Percentiles rank a stretch among this genome's conserved stretches.
phyloP scores from a whole-genome alignment of 2,888 invertebrate genomes.

The Patella caerulea region DNA sequence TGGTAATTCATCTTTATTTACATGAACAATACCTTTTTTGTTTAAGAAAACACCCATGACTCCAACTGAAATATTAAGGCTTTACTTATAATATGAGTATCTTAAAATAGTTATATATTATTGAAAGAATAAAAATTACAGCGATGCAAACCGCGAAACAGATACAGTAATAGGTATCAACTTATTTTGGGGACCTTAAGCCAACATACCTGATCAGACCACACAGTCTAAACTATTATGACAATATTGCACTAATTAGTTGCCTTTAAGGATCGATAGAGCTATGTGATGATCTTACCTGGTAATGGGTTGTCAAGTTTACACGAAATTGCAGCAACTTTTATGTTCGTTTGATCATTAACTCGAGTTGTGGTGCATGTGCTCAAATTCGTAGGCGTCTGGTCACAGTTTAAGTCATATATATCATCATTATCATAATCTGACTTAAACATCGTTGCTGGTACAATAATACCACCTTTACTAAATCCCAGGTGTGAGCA shows the following conservation, averaged over 20 bases:
- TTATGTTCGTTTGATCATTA: background rate
- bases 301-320: background rate
- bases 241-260: too few species aligned
- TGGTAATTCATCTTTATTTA: background rate
- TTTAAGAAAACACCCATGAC: too few species aligned
- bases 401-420: background rate
- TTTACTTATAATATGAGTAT: too few species aligned
- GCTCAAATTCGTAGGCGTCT: background rate
- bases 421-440: background rate
- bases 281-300: background rate
- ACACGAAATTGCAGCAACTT: background rate
- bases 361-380: background rate
- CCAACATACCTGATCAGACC: too few species aligned
- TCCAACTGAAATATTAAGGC: too few species aligned
- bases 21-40: background rate
- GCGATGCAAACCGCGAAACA: too few species aligned
- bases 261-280: too few species aligned
- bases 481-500: background rate
- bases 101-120: too few species aligned
- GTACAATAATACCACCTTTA: background rate
- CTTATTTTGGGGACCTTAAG: too few species aligned
- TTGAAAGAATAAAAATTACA: too few species aligned
- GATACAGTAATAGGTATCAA: too few species aligned
- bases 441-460: background rate
- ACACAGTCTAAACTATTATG: too few species aligned